Base-by-base conservation (phyloP, 2,797 vertebrate genomes). In the Rhinogobio ventralis region DNA sequence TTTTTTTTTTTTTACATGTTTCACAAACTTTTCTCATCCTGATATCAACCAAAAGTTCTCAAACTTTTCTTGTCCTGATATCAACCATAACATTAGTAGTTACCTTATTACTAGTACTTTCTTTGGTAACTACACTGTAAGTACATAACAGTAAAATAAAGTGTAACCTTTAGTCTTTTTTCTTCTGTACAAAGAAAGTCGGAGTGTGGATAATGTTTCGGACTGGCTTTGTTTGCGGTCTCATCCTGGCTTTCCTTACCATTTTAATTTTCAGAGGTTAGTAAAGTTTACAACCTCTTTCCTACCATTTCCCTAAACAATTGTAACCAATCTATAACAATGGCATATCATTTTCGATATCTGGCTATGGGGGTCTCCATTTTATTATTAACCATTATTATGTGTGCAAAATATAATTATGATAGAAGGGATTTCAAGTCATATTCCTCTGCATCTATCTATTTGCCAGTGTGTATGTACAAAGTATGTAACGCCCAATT, bases 131-230 rank as follows among this genome's bases (percentile, higher is more conserved):
- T 42, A 42, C 39, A 39, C 39, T 39, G 39, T 39, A 39, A 39
- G 7, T 39, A 42, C 39, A 39, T 7, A 0, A 42, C 39, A 9
- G 8, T 42, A 42, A 42, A 42, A 42, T 42, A 42, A 42, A 42
- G 9, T 42, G 8, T 42, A 42, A 42, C 39, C 1, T n/a, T n/a
- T n/a, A n/a, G 39, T 42, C 2, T 42, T 45, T 51, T 23, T 82
- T 74, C 42, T 67, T 89, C 45, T 51, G 7, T 93, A 85, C 84
- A 66, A 91, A 96, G 96, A 95, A 96, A 87, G 93, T 95, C 15
- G 96, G 94, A 91, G 94, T 94, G 76, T 97, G 96, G 96, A 96
- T 95, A 86, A 96, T 94, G 9, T 97, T 96, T 92, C 94, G 96
- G 85, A 95, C 96, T 85, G 96, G 96, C 82, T 90, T 97, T 33